Base-by-base conservation (phyloP, 2,797 vertebrate species). In the Enteromius trimaculatus region DNA sequence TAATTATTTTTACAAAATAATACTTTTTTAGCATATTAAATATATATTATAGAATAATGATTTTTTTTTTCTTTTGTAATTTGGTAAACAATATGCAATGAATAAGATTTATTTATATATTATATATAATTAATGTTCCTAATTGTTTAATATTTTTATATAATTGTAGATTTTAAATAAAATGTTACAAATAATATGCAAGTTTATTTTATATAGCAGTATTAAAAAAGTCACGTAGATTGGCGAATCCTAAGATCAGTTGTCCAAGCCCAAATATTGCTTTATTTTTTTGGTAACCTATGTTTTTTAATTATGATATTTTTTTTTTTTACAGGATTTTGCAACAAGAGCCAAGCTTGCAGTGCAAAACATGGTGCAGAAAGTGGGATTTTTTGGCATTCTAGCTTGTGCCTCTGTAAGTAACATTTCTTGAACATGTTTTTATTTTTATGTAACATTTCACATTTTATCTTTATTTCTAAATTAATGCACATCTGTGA, bases 351-450 rank as follows among this genome's bases (percentile, higher is more conserved):
- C 97, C 1, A 99, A 98, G 80, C 87, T 98, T 88, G 97, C 96
- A 2, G 95, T 99, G 84, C 98, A 99, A 92, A 98, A 98, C 69
- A 95, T 99, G 93, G 97, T 99, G 75, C 98, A 99, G 92, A 98
- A 94, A 93, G 96, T 99, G 49, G 98, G 98, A 26, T 99, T 99
- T 93, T 97, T 99, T 42, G 98, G 98, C 83, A 99, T 99, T 93
- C 92, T 99, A 92, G 97, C 98, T 29, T 99, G 98, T 89, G 98
- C 98, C 84, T 95, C 94, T 6, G 95, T 95, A 89, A 93, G 93
- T 92, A 62, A 1, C 37, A 44, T 26, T 49, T 9, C 21, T 19
- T 65, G 29, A 23, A 13, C 77, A 26, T 13, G 19, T 37, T 47
- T 16, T 4, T 16, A 1, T n/a, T 39, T 53, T 31, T 16, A 29